Evolutionary conservation across 2,113 vertebrate genomes (phyloP).

Genomic region (Setophaga petechia): DNA sequence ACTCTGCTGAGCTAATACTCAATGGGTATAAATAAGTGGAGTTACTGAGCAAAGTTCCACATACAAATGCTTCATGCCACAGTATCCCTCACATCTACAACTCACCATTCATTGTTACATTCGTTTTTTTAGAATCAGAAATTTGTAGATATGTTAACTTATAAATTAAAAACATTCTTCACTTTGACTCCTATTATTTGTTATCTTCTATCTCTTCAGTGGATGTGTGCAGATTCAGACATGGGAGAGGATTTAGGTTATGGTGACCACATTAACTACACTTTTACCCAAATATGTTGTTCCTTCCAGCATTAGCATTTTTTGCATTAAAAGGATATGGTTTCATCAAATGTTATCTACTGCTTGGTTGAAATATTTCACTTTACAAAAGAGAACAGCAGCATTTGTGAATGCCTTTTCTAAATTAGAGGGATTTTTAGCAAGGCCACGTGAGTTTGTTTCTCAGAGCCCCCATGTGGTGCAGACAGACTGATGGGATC

Average conservation of each 20-base stretch:
- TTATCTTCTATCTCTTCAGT: neutral
- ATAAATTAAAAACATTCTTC: neutral
- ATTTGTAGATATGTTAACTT: neutral
- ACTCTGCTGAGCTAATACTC: neutral
- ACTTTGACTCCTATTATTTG: neutral
- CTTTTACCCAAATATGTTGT: neutral
- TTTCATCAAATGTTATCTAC: neutral
- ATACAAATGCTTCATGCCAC: neutral
- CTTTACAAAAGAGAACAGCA: neutral
- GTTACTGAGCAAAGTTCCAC: neutral
- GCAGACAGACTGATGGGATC: neutral
- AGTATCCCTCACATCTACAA: neutral
- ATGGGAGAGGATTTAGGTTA: neutral
- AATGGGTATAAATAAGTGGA: neutral
- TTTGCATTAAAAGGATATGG: neutral
- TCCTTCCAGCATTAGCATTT: neutral
- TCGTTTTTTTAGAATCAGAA: neutral
- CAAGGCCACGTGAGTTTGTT: neutral
- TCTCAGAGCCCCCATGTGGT: neutral
- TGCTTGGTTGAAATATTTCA: neutral
- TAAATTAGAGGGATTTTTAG: neutral
- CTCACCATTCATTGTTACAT: neutral
- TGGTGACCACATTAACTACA: neutral
- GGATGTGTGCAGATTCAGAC: neutral
- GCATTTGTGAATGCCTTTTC: neutral